phyloP scores from a whole-genome alignment of 2,797 vertebrate genomes.

The Sebastolobus alascanus region DNA sequence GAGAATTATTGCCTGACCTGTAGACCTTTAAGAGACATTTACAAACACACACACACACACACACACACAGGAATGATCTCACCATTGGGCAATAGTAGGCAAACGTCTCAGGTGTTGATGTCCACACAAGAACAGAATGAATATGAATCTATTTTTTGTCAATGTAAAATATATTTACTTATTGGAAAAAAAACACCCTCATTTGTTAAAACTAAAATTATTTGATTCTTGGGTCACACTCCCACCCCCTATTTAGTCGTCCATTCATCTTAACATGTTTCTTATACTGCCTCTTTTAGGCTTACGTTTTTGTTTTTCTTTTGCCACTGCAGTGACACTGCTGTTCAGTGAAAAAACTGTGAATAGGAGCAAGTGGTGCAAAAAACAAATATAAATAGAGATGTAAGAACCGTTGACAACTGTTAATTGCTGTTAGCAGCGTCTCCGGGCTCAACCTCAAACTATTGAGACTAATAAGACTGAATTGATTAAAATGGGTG shows the following conservation, averaged over 20 bases:
- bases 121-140: neutral
- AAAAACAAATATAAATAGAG: neutral
- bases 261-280: neutral
- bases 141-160: neutral
- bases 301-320: neutral
- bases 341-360: neutral
- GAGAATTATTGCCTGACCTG: conserved; percentile 58
- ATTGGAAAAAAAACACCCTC: neutral
- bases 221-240: neutral
- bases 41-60: conserved; percentile 5
- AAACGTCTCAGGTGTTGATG: neutral
- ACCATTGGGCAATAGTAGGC: neutral
- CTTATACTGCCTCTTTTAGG: neutral
- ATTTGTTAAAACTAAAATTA: neutral
- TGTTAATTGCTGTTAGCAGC: neutral
- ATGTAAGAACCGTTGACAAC: neutral
- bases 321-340: neutral
- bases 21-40: conserved; percentile 34
- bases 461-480: neutral
- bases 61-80: neutral
- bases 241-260: neutral
- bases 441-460: neutral
- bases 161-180: neutral
- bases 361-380: too few relatives aligned
- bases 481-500: neutral